Conservation (phyloP, 1,140 invertebrate genomes). For the Cotesia typhae region DNA sequence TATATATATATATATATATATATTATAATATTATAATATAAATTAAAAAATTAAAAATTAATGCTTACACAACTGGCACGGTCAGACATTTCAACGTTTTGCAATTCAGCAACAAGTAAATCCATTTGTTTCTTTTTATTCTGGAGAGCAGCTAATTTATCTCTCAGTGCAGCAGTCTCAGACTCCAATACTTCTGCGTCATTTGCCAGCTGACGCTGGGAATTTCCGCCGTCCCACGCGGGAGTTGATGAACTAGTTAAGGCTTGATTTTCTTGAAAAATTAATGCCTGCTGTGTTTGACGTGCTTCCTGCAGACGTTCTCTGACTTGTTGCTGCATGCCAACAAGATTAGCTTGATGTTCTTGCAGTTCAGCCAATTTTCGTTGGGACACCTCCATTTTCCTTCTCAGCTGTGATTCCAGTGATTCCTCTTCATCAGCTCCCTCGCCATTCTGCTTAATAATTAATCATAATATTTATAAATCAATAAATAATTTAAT, state of each 20-base stretch:
- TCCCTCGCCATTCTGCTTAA: constrained; percentile 50
- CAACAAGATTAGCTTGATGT: constrained; percentile 56
- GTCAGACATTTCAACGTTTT: constrained; percentile 52
- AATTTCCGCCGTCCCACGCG: constrained; percentile 34
- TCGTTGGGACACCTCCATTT: constrained; percentile 59
- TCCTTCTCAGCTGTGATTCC: constrained; percentile 52
- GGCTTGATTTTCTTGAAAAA: constrained; percentile 50
- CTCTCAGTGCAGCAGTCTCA: constrained; percentile 53
- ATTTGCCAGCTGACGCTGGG: constrained; percentile 36
- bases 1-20: neutral
- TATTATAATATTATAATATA: neutral
- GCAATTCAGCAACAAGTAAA: constrained; percentile 59
- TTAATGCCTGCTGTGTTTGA: constrained; percentile 52
- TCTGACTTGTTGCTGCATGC: constrained; percentile 55
- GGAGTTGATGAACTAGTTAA: neutral
- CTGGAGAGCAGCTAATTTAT: constrained; percentile 59
- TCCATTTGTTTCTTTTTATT: constrained; percentile 63
- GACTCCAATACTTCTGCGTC: constrained; percentile 54
- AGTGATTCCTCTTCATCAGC: constrained; percentile 43
- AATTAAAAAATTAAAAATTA: constrained; percentile 22
- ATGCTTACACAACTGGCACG: constrained; percentile 52
- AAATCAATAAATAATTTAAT: neutral
- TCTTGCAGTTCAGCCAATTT: constrained; percentile 59
- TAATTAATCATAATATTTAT: neutral
- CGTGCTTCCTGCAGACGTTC: constrained; percentile 58